Conservation (phyloP, 2,113 vertebrate species). For the Chinchilla lanigera region DNA sequence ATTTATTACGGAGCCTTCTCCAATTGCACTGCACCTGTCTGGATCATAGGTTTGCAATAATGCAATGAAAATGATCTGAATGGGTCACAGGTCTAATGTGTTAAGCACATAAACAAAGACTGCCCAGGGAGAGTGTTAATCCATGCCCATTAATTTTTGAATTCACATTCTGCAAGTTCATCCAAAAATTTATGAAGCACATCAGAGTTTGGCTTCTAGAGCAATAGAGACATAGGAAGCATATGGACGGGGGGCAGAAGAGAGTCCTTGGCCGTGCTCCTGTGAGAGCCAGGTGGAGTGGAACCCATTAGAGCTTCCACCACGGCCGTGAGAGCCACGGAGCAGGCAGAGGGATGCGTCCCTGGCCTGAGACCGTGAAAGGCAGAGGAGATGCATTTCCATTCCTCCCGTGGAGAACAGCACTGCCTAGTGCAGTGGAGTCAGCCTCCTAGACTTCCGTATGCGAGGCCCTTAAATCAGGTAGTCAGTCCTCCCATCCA, state of each 20-base stretch:
- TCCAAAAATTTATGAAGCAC: slow-evolving; percentile 81
- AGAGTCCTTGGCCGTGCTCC: slow-evolving; percentile 45
- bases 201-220: slow-evolving; percentile 71
- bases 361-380: background rate
- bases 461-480: background rate
- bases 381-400: background rate
- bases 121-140: slow-evolving; percentile 70
- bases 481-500: rapidly evolving
- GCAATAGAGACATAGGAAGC: slow-evolving; percentile 65
- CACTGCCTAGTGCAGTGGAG: background rate
- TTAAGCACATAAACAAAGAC: slow-evolving; percentile 78
- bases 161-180: slow-evolving; percentile 80
- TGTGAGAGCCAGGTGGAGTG: slow-evolving; percentile 28
- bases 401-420: background rate
- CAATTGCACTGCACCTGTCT: slow-evolving; percentile 43
- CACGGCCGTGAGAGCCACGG: background rate
- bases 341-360: background rate
- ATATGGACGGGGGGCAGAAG: slow-evolving; percentile 25
- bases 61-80: slow-evolving; percentile 63
- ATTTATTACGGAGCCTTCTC: background rate
- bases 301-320: background rate
- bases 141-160: slow-evolving; percentile 82
- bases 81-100: slow-evolving; percentile 79
- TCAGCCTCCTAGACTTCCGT: background rate
- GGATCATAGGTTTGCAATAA: slow-evolving; percentile 67